Percentiles rank a stretch among this genome's conserved stretches.
Conservation (phyloP, 2,888 invertebrate species). For the Augochlorella aurata region DNA sequence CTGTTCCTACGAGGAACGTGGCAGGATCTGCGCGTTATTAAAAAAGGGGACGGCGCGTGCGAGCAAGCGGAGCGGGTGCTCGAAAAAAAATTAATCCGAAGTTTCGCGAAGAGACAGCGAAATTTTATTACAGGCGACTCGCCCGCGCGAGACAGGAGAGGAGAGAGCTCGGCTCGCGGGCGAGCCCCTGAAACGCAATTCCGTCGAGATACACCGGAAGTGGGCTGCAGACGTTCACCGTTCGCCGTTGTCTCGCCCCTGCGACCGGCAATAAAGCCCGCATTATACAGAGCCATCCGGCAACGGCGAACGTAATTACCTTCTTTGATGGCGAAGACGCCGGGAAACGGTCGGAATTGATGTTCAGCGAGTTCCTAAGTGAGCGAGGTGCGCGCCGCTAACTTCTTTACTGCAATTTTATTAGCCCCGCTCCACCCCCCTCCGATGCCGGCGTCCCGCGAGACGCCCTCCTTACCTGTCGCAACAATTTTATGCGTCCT, state of each 20-base stretch:
- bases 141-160: neutral
- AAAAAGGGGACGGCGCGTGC: neutral
- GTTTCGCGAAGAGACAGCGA: neutral
- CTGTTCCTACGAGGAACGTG: neutral
- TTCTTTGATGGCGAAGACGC: neutral
- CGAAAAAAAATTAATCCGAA: constrained; percentile 12
- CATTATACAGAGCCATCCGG: constrained; percentile 7
- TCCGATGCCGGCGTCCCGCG: neutral
- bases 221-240: neutral
- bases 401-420: constrained; percentile 1
- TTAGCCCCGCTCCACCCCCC: neutral
- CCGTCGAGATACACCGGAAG: constrained; percentile 4
- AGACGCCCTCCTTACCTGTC: neutral
- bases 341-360: neutral
- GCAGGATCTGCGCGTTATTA: neutral
- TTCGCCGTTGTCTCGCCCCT: constrained; percentile 6
- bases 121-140: constrained; percentile 14
- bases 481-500: neutral
- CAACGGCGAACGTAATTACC: neutral
- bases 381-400: neutral
- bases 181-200: neutral
- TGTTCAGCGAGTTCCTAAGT: neutral
- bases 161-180: neutral
- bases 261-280: neutral
- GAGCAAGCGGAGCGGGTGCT: neutral